These are phyloP conservation scores for Ariolimax columbianus DNA, from an alignment of 2,888 invertebrate genomes.

Conservation along the genomic window DNA sequence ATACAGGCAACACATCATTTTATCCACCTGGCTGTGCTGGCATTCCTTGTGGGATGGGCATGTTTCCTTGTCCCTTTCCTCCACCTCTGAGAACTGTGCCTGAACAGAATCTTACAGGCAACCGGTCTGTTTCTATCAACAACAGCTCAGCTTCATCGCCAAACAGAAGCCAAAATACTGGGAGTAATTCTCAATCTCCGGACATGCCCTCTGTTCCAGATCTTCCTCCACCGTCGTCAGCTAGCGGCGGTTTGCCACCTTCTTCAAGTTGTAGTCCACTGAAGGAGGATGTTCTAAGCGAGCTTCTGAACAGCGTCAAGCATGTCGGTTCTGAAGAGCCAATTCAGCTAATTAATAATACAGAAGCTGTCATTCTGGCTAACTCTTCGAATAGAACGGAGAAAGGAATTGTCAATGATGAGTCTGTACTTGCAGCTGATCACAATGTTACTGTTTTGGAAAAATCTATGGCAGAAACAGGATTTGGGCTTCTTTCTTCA, in stretches of 20 bases:
- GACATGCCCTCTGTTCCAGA: neutral
- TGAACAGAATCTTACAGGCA: neutral
- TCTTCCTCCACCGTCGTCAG: neutral
- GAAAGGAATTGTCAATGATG: neutral
- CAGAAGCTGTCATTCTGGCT: neutral
- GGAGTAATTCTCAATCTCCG: neutral
- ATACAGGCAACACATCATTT: conserved; percentile 10
- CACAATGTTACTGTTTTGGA: neutral
- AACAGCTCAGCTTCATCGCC: conserved; percentile 24
- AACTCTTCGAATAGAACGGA: neutral
- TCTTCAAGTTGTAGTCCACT: neutral
- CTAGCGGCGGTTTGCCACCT: neutral
- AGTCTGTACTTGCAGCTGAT: neutral
- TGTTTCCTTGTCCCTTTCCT: conserved; percentile 45
- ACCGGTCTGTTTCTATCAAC: neutral
- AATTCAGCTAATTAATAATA: neutral
- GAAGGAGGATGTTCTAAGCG: conserved; percentile 20
- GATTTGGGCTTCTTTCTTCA: neutral
- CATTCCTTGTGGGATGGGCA: conserved; percentile 13
- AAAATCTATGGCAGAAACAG: neutral
- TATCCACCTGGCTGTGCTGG: conserved; percentile 27
- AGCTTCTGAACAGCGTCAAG: conserved; percentile 38
- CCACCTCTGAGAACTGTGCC: neutral
- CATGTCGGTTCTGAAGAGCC: conserved; percentile 18
- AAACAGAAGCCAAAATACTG: neutral